Evolutionary conservation across 92 coral and sea anemone genomes (phyloP), one percentile per base, ranked within the genome.

Genomic region (Siderastrea siderea): DNA sequence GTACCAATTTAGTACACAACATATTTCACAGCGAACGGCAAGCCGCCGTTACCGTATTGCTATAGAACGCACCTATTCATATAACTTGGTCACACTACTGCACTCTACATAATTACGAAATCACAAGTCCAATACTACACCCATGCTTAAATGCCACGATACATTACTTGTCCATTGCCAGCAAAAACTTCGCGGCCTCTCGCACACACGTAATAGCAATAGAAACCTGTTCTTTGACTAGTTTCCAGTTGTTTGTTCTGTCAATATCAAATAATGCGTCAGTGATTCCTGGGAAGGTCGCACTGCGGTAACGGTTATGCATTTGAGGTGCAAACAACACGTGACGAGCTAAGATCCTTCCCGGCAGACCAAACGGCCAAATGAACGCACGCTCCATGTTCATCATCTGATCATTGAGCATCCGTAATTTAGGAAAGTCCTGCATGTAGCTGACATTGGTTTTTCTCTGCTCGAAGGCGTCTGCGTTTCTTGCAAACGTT

Each of bases 361-460:
- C 95, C 14, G 97, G 97, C 45, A 92, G 86, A 14, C 97, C 97
- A 63, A 87, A 85, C 44, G 97, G 88, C 84, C 93, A 90, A 10
- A 94, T 86, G 71, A 94, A 94, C 12, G 91, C 89, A n/a, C 95
- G 93, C 69, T 94, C 98, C 51, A 94, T 75, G 38, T 89, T 85
- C 73, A 84, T 88, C 94, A 94, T 79, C 69, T 92, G 97, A 71
- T 96, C 98, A 78, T 96, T 96, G 47, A 96, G 77, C 50, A 90
- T 93, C 69, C 96, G 95, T 53, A 88, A 82, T 87, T 90, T 88
- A 6, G 83, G 85, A 75, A 93, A 94, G 81, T 84, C 96, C 19
- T 79, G 63, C 43, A n/a, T 67, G 19, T 66, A 74, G 10, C 61
- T 65, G 45, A 67, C 49, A 19, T 50, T 59, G 14, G 68, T 68